phyloP scores from a whole-genome alignment of 2,888 invertebrate species.

The Sepiola atlantica region DNA sequence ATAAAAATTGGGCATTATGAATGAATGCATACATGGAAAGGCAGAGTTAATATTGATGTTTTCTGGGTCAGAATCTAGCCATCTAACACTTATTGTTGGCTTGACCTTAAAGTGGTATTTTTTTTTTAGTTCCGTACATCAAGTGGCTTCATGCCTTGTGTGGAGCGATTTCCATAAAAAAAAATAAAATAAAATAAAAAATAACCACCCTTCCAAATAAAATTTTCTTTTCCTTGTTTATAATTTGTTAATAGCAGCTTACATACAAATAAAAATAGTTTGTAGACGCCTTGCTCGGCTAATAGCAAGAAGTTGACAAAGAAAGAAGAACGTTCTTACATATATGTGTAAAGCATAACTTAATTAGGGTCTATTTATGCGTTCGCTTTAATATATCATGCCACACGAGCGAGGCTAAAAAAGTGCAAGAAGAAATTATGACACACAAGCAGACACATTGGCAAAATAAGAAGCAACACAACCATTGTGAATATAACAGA shows the following conservation, averaged over 20 bases:
- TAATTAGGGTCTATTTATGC: slow-evolving; percentile 6
- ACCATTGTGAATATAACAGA: not conserved
- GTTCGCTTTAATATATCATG: not conserved
- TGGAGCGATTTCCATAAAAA: too few relatives aligned
- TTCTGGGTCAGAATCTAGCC: too few relatives aligned
- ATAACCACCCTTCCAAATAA: too few relatives aligned
- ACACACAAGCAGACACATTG: not conserved
- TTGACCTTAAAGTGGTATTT: too few relatives aligned
- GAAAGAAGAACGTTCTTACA: not conserved
- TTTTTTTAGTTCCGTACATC: too few relatives aligned
- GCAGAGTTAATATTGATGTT: too few relatives aligned
- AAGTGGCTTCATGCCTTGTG: too few relatives aligned
- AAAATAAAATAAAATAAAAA: too few relatives aligned
- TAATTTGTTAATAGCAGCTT: slow-evolving; percentile 5
- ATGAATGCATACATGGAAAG: too few relatives aligned
- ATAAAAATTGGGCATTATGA: too few relatives aligned
- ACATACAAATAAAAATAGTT: slow-evolving; percentile 32
- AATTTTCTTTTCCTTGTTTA: slow-evolving; percentile 5
- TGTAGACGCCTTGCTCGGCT: not conserved
- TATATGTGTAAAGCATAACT: not conserved
- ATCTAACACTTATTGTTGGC: too few relatives aligned
- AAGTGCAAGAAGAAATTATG: not conserved
- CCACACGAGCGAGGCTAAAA: not conserved
- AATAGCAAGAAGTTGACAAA: not conserved
- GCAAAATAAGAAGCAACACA: not conserved